Conservation (phyloP, 2,888 invertebrate species). For the Polylopha cassiicola region DNA sequence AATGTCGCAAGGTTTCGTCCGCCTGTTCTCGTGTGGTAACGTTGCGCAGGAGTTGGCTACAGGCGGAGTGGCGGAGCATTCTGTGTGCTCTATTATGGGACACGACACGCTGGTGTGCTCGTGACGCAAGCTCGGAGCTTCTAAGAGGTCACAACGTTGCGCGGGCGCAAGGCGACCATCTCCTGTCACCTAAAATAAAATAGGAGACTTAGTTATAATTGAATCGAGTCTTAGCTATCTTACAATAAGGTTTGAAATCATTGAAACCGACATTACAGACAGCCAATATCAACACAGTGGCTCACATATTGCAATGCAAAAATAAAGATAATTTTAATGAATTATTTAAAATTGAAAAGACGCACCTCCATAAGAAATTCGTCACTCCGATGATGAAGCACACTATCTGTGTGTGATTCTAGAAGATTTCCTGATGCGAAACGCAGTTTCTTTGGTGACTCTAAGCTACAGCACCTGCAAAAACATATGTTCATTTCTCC, state of each 20-base stretch:
- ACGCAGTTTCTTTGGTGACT: conserved; percentile 88
- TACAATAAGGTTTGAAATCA: too few relatives aligned
- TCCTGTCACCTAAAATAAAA: conserved; percentile 66
- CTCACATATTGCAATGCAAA: too few relatives aligned
- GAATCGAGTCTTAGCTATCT: too few relatives aligned
- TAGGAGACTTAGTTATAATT: background rate
- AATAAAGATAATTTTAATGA: background rate
- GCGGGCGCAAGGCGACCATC: conserved; percentile 76
- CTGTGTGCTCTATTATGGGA: conserved; percentile 81
- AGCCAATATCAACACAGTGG: too few relatives aligned
- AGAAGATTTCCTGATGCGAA: conserved; percentile 85
- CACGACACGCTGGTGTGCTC: conserved; percentile 81
- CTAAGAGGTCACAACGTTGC: conserved; percentile 65
- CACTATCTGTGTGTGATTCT: conserved; percentile 74
- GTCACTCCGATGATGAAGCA: conserved; percentile 70
- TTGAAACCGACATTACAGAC: too few relatives aligned
- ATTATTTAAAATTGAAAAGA: background rate
- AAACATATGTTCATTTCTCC: conserved; percentile 10
- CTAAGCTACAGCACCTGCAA: conserved; percentile 85
- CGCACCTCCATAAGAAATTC: conserved; percentile 72
- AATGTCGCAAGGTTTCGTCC: conserved; percentile 45
- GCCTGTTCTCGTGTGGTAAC: conserved; percentile 15
- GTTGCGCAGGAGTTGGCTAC: conserved; percentile 24
- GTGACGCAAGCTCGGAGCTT: conserved; percentile 67
- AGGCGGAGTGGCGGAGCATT: conserved; percentile 31